These are phyloP conservation scores for Hypsopygia costalis DNA, from an alignment of 2,888 invertebrate species.

Conservation along the genomic window DNA sequence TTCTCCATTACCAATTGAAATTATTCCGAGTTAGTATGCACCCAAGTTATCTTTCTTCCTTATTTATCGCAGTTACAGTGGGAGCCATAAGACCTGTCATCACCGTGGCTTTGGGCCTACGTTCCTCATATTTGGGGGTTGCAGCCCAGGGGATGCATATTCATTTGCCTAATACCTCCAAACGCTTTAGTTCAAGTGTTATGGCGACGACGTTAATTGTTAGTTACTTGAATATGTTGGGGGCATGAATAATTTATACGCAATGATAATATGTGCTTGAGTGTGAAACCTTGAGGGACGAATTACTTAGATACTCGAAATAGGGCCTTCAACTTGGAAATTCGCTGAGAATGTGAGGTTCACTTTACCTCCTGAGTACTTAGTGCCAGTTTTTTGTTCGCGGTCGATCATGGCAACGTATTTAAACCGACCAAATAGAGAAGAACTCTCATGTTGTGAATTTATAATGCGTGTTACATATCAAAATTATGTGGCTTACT, in stretches of 20 bases:
- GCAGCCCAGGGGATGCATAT: slow-evolving; percentile 49
- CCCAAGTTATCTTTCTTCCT: slow-evolving; percentile 19
- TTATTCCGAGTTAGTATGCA: not conserved
- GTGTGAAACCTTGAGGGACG: no score
- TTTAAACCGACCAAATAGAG: no score
- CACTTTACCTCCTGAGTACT: no score
- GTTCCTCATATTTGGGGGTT: slow-evolving; percentile 41
- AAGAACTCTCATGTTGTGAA: no score
- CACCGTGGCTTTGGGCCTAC: slow-evolving; percentile 39
- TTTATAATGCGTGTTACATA: no score
- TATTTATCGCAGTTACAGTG: slow-evolving; percentile 55
- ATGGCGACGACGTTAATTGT: slow-evolving; percentile 1
- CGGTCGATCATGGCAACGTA: no score
- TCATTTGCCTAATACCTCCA: slow-evolving; percentile 28
- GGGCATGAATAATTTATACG: not conserved
- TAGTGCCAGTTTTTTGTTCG: no score
- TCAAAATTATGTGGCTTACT: no score
- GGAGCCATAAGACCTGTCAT: slow-evolving; percentile 55
- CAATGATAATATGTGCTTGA: no score
- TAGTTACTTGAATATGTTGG: not conserved
- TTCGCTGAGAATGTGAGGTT: no score
- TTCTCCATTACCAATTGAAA: not conserved
- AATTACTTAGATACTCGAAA: no score
- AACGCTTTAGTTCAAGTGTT: slow-evolving; percentile 2
- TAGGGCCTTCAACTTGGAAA: no score